Evolutionary conservation across 1,140 invertebrate species (phyloP).

Genomic region (Papilio polyxenes): DNA sequence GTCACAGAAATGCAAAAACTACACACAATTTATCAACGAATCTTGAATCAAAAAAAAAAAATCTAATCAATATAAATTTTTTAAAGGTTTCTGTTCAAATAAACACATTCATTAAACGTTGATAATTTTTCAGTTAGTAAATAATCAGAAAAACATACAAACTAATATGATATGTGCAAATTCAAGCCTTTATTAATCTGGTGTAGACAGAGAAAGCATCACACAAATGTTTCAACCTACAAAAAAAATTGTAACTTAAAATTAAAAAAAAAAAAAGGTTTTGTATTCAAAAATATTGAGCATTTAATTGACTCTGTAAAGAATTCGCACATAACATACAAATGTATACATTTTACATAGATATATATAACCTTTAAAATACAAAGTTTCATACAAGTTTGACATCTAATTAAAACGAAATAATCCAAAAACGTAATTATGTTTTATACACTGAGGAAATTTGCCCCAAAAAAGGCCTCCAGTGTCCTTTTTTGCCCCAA

Average conservation of each 20-base stretch:
- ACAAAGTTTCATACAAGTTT: too few species aligned
- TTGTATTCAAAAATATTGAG: not conserved
- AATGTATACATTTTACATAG: not conserved
- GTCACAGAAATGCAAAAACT: not conserved
- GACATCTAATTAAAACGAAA: too few species aligned
- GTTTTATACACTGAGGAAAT: too few species aligned
- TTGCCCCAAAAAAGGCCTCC: too few species aligned
- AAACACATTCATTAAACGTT: not conserved
- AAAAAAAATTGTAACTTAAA: too few species aligned
- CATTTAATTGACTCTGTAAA: conserved; percentile 26
- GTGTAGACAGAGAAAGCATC: not conserved
- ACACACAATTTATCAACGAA: not conserved
- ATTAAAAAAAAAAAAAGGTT: not conserved
- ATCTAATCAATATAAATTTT: not conserved
- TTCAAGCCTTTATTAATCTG: not conserved
- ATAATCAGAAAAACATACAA: not conserved
- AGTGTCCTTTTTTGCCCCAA: too few species aligned
- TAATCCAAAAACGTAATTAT: too few species aligned
- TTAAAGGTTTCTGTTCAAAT: not conserved
- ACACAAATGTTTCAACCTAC: too few species aligned
- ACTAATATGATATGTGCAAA: not conserved
- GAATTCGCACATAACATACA: conserved; percentile 30
- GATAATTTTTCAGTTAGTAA: not conserved
- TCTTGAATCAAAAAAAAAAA: too few species aligned
- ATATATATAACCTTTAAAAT: too few species aligned